Base-by-base conservation (phyloP, 2,888 invertebrate genomes). In the Stenoptilia bipunctidactyla region DNA sequence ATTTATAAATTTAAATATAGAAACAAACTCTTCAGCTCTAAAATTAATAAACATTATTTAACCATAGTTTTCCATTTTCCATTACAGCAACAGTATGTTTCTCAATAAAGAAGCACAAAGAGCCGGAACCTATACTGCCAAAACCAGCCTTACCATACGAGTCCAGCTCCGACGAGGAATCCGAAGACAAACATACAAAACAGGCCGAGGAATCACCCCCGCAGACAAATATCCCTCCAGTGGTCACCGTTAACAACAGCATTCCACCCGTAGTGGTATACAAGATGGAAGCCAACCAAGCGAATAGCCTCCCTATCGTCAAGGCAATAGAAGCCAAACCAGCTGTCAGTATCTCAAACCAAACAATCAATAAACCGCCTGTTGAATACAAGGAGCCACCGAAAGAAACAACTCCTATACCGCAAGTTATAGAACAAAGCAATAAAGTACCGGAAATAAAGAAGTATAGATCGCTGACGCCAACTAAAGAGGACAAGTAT, bases 61-160 rank as follows among this genome's bases (percentile, higher is more conserved):
- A n/a, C n/a, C n/a, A n/a, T n/a, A n/a, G n/a, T n/a, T n/a, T n/a
- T n/a, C n/a, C n/a, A n/a, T 20, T 20, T 20, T 20, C 40, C 45
- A 46, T 64, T 59, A 2, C 67, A 90, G 91, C 86, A 8, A 90
- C 93, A 0, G 93, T 95, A 1, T 91, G 92, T 43, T 95, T 94
- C 66, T 94, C 93, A 0, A 93, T 94, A 34, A 92, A 91, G 57
- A 94, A 94, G 61, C 82, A 89, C 0, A 93, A 93, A 61, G 94
- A 92, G 42, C 88, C 89, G 0, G 88, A 89, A 37, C 75, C 86
- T 0, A 79, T 86, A 1, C 69, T 89, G 1, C 85, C 90, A 2
- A 93, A 91, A 63, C 92, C 90, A 39, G 91, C 92, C 0, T 58
- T 94, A 30, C 91, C 92, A 0, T 85, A 92, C 51, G 93, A 93